Percentiles rank a stretch among this genome's conserved stretches.
Evolutionary conservation across 2,113 vertebrate species (phyloP).

Genomic region (Hirundichthys speculiger): DNA sequence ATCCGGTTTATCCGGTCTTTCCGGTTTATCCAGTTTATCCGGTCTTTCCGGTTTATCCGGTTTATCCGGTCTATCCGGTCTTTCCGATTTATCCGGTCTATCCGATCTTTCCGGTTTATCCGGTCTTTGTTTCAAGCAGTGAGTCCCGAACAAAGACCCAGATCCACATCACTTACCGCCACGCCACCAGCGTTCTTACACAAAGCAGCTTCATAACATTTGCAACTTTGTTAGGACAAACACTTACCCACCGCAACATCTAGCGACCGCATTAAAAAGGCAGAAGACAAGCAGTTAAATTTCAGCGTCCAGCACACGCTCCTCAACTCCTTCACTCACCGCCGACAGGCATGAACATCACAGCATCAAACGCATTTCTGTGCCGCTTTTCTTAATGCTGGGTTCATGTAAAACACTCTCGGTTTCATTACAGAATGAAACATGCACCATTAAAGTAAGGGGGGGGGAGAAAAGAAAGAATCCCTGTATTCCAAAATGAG

Average conservation of each 20-base stretch:
- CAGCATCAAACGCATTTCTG: slow-evolving; percentile 6
- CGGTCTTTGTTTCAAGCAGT: too few relatives aligned
- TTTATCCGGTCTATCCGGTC: too few relatives aligned
- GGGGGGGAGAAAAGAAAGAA: slow-evolving; percentile 25
- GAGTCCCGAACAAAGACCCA: too few relatives aligned
- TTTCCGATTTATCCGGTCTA: too few relatives aligned
- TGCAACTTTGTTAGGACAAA: neutral
- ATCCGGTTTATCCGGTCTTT: too few relatives aligned
- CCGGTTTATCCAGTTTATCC: too few relatives aligned
- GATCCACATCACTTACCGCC: too few relatives aligned
- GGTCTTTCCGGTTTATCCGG: too few relatives aligned
- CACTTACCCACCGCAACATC: slow-evolving; percentile 78
- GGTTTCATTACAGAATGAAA: slow-evolving; percentile 41
- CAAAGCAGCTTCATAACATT: too few relatives aligned
- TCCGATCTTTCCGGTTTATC: too few relatives aligned
- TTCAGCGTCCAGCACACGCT: neutral
- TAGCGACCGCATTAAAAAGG: slow-evolving; percentile 47
- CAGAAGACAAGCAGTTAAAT: neutral
- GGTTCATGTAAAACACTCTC: slow-evolving; percentile 34
- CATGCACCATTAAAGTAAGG: slow-evolving; percentile 4
- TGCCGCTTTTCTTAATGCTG: too few relatives aligned
- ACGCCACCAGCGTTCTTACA: too few relatives aligned
- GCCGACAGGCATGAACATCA: slow-evolving; percentile 21
- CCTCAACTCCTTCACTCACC: slow-evolving; percentile 4
- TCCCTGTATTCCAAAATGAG: slow-evolving; percentile 47